These are phyloP conservation scores for Danaus melanippus DNA, from an alignment of 1,140 invertebrate species.

Conservation along the genomic window DNA sequence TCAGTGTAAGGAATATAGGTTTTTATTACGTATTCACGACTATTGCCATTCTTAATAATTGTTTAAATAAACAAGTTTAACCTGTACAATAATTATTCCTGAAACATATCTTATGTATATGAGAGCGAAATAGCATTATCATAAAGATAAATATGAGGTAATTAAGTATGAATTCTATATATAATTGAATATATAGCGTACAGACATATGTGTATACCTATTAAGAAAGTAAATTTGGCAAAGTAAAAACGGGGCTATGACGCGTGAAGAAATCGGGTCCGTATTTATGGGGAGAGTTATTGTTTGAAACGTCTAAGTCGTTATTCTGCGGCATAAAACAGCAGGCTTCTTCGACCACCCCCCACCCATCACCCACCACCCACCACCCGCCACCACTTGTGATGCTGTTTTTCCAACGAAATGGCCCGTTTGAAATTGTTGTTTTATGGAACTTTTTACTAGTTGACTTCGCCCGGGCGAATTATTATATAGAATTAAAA, in stretches of 20 bases:
- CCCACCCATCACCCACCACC: conserved; percentile 17
- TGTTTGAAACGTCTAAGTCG: conserved; percentile 72
- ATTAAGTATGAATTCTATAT: conserved; percentile 5
- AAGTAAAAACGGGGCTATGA: conserved; percentile 63
- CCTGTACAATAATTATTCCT: no score
- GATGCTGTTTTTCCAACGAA: conserved; percentile 70
- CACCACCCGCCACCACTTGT: conserved; percentile 29
- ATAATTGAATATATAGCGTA: not conserved
- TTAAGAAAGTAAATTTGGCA: conserved; percentile 13
- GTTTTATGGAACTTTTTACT: conserved; percentile 72
- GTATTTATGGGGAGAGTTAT: conserved; percentile 69
- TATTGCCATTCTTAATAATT: no score
- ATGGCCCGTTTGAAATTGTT: conserved; percentile 72
- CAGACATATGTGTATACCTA: not conserved
- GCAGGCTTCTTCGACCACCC: conserved; percentile 55
- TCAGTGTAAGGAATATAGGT: not conserved
- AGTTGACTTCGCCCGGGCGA: conserved; percentile 66
- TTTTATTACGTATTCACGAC: not conserved
- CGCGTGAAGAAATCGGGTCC: conserved; percentile 68
- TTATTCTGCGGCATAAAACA: conserved; percentile 69
- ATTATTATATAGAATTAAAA: conserved; percentile 58
- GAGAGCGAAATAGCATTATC: no score
- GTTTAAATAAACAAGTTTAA: no score
- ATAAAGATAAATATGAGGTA: no score
- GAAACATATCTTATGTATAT: no score